Base-by-base conservation (phyloP, 2,113 vertebrate species). In the Eptesicus fuscus region DNA sequence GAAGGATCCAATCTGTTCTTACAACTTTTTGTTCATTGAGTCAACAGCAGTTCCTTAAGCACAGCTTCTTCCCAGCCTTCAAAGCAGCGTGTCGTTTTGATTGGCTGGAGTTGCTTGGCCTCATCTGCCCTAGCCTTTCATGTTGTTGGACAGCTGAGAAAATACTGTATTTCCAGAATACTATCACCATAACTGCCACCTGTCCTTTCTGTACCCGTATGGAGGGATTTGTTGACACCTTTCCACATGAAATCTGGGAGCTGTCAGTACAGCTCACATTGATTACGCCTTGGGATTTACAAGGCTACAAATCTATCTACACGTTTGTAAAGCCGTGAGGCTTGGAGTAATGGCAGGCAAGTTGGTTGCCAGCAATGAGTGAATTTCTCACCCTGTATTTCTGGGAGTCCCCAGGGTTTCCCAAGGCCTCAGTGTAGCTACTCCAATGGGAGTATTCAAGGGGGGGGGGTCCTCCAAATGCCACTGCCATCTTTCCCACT, bases 111-210 rank as follows among this genome's bases (percentile, higher is more conserved):
- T 86, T 67, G 32, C 9, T 83, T 93, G 90, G 97, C 96, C 88
- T 96, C 94, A 84, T 96, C 82, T 87, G 82, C 89, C 93, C 96
- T 56, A 32, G 92, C 92, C 93, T 89, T 80, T 59, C 83, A 71
- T 83, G 84, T 70, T 92, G 71, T 51, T 95, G 86, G 92, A 98
- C 98, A 99, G 98, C 98, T 98, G 98, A 98, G 96, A 96, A 98
- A 99, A 98, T 97, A 98, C 90, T 40, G 7, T 49, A 56, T 91
- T 96, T 91, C 83, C 94, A 98, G 95, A 98, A 97, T 44, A 92
- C 96, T 90, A 95, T 93, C 94, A 97, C 98, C 96, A 86, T 93
- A 95, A 89, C 88, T 95, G 61, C 96, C 97, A 98, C 85, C 84
- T 40, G 10, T 93, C 71, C 79, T 78, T 90, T 63, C 90, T 87